phyloP scores from a whole-genome alignment of 2,797 vertebrate genomes.

The Euthynnus affinis region DNA sequence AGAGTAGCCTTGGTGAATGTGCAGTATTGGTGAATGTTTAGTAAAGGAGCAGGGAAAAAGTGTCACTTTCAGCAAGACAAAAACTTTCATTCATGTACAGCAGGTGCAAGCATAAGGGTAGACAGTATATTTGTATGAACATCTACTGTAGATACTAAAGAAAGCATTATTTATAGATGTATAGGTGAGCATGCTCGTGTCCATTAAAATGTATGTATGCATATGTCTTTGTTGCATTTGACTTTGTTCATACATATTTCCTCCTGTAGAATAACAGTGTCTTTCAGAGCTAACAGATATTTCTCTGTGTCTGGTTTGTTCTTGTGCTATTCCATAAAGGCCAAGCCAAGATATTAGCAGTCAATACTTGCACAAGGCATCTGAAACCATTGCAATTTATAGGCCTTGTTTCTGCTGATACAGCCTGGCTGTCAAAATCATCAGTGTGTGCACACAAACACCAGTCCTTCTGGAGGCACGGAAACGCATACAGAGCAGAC shows the following conservation, averaged over 20 bases:
- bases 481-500: conserved; percentile 72
- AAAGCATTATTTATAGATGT: not conserved
- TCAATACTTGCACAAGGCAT: conserved; percentile 73
- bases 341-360: conserved; percentile 74
- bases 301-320: conserved; percentile 52
- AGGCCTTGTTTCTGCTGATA: conserved; percentile 84
- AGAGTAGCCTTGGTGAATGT: conserved; percentile 49
- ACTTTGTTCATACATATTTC: conserved; percentile 15
- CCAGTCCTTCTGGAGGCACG: conserved; percentile 61
- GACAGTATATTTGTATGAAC: conserved; percentile 13
- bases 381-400: conserved; percentile 83
- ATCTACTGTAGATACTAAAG: not conserved
- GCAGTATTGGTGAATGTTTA: conserved; percentile 58
- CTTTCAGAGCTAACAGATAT: conserved; percentile 33
- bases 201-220: conserved; percentile 21
- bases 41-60: conserved; percentile 13
- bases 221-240: conserved; percentile 2
- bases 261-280: conserved; percentile 22
- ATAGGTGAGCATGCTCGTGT: not conserved
- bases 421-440: conserved; percentile 85
- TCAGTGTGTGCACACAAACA: conserved; percentile 79
- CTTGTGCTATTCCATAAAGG: conserved; percentile 51
- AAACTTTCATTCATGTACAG: not conserved
- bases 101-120: not conserved
- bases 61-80: conserved; percentile 33